A percentile compares a stretch with the other conserved stretches of the same genome.
Evolutionary conservation across 2,888 invertebrate genomes (phyloP).

Genomic region (Congeria kusceri): DNA sequence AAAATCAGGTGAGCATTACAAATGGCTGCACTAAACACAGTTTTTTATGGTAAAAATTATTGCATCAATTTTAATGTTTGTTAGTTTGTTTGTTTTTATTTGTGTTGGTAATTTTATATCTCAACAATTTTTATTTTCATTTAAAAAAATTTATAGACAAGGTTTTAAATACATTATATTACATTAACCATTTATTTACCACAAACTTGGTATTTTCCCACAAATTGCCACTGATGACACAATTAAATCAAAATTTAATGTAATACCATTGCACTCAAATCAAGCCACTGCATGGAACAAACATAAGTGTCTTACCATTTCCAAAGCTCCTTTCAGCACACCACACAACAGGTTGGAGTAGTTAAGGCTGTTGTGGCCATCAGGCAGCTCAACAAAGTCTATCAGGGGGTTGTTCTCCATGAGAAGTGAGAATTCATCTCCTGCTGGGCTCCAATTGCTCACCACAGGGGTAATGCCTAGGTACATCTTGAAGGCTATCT

Average conservation of each 20-base stretch:
- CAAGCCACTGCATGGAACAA: not conserved
- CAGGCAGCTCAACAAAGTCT: slow-evolving; percentile 98
- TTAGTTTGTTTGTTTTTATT: too few relatives aligned
- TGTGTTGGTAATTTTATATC: too few relatives aligned
- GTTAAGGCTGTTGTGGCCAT: slow-evolving; percentile 91
- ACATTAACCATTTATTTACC: too few relatives aligned
- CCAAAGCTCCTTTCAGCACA: slow-evolving; percentile 94
- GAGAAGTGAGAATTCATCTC: slow-evolving; percentile 98
- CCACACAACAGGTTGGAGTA: slow-evolving; percentile 98
- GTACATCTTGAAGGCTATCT: slow-evolving; percentile 91
- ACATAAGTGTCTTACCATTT: slow-evolving; percentile 91
- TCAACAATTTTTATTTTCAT: too few relatives aligned
- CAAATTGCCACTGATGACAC: not conserved
- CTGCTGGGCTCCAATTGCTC: slow-evolving; percentile 96
- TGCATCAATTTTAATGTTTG: too few relatives aligned
- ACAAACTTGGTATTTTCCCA: too few relatives aligned
- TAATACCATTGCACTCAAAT: not conserved
- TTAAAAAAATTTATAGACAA: too few relatives aligned
- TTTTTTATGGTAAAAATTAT: too few relatives aligned
- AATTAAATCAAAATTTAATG: not conserved
- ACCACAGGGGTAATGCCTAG: slow-evolving; percentile 96
- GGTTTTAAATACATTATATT: too few relatives aligned
- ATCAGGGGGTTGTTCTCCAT: slow-evolving; percentile 98
- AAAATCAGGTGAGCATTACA: too few relatives aligned
- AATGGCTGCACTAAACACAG: too few relatives aligned